These are phyloP conservation scores for Drosophila rubida DNA, from an alignment of 2,888 invertebrate genomes.

Conservation along the genomic window DNA sequence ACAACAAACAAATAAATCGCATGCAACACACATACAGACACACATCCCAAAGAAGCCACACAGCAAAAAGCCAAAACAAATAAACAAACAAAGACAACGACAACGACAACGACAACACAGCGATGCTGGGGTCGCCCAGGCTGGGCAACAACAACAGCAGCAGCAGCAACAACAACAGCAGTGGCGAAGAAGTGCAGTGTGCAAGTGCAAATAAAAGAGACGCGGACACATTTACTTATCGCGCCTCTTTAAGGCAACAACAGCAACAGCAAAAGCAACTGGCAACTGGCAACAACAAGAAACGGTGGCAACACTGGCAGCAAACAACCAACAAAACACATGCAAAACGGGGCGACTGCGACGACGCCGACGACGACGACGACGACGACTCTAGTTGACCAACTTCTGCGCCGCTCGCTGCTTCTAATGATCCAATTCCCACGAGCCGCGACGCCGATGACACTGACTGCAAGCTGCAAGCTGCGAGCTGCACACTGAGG, in stretches of 20 bases:
- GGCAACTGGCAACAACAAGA: constrained; percentile 58
- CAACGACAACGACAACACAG: constrained; percentile 42
- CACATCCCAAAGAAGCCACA: constrained; percentile 46
- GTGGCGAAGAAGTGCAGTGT: constrained; percentile 56
- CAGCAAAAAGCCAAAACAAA: constrained; percentile 60
- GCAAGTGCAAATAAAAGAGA: constrained; percentile 80
- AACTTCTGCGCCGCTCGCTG: constrained; percentile 72
- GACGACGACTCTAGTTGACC: constrained; percentile 65
- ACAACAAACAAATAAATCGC: constrained; percentile 80
- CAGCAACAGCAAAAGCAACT: constrained; percentile 49
- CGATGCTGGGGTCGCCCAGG: constrained; percentile 55
- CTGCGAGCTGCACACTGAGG: constrained; percentile 17
- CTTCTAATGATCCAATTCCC: constrained; percentile 85
- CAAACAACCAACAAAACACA: constrained; percentile 68
- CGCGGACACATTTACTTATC: constrained; percentile 81
- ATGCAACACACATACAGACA: constrained; percentile 55
- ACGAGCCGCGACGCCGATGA: constrained; percentile 81
- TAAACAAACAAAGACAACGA: constrained; percentile 66
- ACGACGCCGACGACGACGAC: constrained; percentile 42
- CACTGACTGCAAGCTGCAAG: constrained; percentile 57
- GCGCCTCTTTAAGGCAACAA: constrained; percentile 73
- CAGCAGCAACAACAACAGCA: constrained; percentile 21
- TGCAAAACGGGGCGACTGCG: constrained; percentile 64
- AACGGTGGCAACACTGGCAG: constrained; percentile 73
- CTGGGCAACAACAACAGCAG: constrained; percentile 51